phyloP scores from a whole-genome alignment of 1,140 invertebrate species.

The Daktulosphaira vitifoliae region DNA sequence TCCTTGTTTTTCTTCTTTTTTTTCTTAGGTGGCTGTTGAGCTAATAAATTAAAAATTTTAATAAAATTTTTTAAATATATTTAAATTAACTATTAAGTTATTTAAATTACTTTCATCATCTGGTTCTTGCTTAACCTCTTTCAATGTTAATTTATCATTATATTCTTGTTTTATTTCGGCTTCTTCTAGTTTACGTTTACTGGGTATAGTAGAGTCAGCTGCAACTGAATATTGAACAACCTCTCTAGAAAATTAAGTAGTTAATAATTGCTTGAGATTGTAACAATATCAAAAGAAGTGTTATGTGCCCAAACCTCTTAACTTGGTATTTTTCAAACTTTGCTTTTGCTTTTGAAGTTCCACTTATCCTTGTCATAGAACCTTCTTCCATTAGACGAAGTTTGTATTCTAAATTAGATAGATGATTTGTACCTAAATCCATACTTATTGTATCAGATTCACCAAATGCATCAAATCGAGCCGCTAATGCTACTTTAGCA shows the following conservation, averaged over 20 bases:
- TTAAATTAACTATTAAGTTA: background rate
- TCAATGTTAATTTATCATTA: conserved; percentile 35
- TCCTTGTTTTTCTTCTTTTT: conserved; percentile 24
- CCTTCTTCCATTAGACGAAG: conserved; percentile 75
- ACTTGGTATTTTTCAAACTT: conserved; percentile 87
- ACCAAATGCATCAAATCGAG: conserved; percentile 89
- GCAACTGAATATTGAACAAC: conserved; percentile 54
- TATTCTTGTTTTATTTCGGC: conserved; percentile 48
- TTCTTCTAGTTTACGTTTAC: conserved; percentile 43
- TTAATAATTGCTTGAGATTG: background rate
- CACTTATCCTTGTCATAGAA: conserved; percentile 70
- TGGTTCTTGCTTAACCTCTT: conserved; percentile 6
- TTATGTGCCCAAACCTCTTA: too few relatives aligned
- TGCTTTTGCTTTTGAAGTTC: conserved; percentile 73
- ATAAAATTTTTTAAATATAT: background rate
- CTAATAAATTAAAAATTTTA: background rate
- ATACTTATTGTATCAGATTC: conserved; percentile 60
- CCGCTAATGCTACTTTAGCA: conserved; percentile 86
- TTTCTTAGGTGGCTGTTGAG: conserved; percentile 9
- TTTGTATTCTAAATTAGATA: conserved; percentile 73
- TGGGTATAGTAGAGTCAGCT: conserved; percentile 52
- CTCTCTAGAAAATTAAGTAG: conserved; percentile 48
- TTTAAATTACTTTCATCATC: background rate
- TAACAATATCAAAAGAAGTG: conserved; percentile 39
- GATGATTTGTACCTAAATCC: conserved; percentile 77